These are phyloP conservation scores for Nowickia ferox DNA, from an alignment of 2,888 invertebrate species.

Conservation along the genomic window DNA sequence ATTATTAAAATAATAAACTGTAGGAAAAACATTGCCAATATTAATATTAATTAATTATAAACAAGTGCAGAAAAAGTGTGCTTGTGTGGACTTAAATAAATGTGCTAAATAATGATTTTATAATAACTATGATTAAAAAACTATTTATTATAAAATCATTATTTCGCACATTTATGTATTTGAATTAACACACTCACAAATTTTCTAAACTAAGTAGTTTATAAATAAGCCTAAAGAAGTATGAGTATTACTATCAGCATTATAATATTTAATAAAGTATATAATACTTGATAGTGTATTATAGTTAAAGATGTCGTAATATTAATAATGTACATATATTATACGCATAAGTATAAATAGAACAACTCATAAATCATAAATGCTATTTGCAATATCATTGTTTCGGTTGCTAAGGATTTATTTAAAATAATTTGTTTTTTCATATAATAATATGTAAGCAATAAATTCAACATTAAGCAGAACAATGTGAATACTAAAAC, in stretches of 20 bases:
- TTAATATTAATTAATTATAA: not conserved
- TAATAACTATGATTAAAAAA: constrained; percentile 1
- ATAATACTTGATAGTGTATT: not conserved
- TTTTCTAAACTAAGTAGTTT: constrained; percentile 8
- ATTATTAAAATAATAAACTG: too few species aligned
- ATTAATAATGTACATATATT: not conserved
- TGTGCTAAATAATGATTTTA: constrained; percentile 2
- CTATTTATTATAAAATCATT: constrained; percentile 12
- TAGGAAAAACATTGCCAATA: too few species aligned
- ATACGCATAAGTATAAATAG: constrained; percentile 12
- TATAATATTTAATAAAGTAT: not conserved
- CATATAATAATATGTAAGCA: not conserved
- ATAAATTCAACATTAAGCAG: not conserved
- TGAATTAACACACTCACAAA: constrained; percentile 3
- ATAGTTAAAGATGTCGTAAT: not conserved
- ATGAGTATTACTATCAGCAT: not conserved
- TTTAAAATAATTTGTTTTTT: not conserved
- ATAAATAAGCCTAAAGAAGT: not conserved
- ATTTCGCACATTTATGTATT: constrained; percentile 14
- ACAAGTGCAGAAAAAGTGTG: not conserved
- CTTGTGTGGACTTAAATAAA: constrained; percentile 9
- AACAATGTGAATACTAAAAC: too few species aligned
- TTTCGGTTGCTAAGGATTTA: not conserved
- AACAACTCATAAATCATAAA: constrained; percentile 22
- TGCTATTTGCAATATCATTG: not conserved